Conservation (phyloP, 2,888 invertebrate species). For the Beris morrisii region DNA sequence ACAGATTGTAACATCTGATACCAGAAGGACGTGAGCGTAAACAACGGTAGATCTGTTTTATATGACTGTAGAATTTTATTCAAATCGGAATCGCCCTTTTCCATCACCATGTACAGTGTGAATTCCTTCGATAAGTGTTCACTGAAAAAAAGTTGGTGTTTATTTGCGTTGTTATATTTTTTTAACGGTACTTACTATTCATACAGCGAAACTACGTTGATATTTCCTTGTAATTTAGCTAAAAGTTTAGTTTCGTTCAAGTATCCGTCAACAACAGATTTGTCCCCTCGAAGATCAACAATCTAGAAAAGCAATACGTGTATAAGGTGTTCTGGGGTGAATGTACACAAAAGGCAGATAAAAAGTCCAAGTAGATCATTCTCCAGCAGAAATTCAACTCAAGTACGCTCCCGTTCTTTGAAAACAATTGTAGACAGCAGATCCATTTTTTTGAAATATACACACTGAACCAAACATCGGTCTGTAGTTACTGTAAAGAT, state of each 20-base stretch:
- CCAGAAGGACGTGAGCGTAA: conserved; percentile 86
- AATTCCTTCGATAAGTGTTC: conserved; percentile 68
- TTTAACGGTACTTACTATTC: conserved; percentile 74
- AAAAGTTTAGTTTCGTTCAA: conserved; percentile 87
- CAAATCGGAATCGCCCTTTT: conserved; percentile 89
- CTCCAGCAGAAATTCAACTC: too few relatives aligned
- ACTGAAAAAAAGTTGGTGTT: conserved; percentile 56
- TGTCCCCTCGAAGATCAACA: conserved; percentile 77
- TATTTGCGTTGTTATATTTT: neutral
- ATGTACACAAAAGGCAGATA: too few relatives aligned
- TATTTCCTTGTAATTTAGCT: conserved; percentile 76
- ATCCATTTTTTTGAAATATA: too few relatives aligned
- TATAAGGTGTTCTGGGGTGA: neutral
- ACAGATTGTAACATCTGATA: conserved; percentile 92
- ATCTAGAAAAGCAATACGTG: conserved; percentile 64
- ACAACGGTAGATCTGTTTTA: conserved; percentile 65
- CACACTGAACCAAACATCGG: too few relatives aligned
- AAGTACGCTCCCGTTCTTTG: too few relatives aligned
- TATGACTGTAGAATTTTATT: conserved; percentile 71
- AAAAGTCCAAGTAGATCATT: too few relatives aligned
- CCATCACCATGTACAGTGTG: conserved; percentile 83
- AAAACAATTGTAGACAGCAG: too few relatives aligned
- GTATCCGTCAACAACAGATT: conserved; percentile 73
- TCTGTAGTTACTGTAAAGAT: too few relatives aligned
- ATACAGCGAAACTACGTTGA: conserved; percentile 80